phyloP scores from a whole-genome alignment of 2,888 invertebrate species.

The Cyclophora punctaria region DNA sequence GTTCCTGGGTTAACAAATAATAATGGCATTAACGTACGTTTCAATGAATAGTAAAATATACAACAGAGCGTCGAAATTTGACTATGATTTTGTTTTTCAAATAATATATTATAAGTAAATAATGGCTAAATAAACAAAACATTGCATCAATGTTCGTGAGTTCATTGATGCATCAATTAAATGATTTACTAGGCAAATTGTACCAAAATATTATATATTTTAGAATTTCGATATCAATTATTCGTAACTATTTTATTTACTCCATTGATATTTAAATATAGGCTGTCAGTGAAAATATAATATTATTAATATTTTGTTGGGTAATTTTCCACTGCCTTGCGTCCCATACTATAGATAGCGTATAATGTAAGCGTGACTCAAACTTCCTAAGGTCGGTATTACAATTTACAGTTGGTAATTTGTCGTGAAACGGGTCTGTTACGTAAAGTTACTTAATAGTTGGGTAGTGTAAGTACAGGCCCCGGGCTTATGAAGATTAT shows the following conservation, averaged over 20 bases:
- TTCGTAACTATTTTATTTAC: neutral
- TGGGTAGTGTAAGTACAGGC: slow-evolving; percentile 4
- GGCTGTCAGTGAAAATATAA: neutral
- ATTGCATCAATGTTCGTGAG: no score
- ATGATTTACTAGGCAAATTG: no score
- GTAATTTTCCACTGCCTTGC: neutral
- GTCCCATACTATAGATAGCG: slow-evolving; percentile 1
- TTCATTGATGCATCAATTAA: no score
- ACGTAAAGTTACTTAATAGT: slow-evolving; percentile 20
- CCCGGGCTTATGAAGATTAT: no score
- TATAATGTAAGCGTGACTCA: slow-evolving; percentile 9
- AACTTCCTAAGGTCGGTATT: slow-evolving; percentile 18
- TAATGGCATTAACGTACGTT: no score
- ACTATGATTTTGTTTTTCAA: no score
- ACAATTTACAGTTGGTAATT: slow-evolving; percentile 21
- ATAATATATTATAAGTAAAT: no score
- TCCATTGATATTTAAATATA: neutral
- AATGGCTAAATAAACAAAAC: no score
- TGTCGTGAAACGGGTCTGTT: slow-evolving; percentile 20
- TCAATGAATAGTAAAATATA: no score
- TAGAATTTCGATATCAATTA: neutral
- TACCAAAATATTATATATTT: neutral
- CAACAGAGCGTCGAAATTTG: no score
- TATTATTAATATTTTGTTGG: neutral
- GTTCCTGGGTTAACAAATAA: no score